Percentiles rank a stretch among this genome's conserved stretches.
phyloP scores from a whole-genome alignment of 2,888 invertebrate genomes.

The Pseudococcus jackbeardsleyi region DNA sequence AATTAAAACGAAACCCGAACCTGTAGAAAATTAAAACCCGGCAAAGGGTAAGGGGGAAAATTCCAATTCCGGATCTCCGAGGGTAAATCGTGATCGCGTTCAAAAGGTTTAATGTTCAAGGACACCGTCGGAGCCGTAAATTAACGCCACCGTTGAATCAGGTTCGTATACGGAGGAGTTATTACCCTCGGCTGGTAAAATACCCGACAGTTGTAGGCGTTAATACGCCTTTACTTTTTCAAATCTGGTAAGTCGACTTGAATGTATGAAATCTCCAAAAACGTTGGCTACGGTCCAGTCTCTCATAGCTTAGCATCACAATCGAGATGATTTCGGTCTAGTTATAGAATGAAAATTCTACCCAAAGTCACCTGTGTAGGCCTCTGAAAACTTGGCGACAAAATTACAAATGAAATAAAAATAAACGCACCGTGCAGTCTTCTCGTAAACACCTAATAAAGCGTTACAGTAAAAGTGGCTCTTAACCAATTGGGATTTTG shows the following conservation, averaged over 20 bases:
- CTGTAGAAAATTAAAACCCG: not conserved
- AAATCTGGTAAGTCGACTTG: not conserved
- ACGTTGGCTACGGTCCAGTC: too few species aligned
- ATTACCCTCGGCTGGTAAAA: not conserved
- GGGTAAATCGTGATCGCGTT: slow-evolving; percentile 17
- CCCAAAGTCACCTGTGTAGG: too few species aligned
- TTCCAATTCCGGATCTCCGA: not conserved
- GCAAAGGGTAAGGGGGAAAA: not conserved
- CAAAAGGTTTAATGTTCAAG: slow-evolving; percentile 23
- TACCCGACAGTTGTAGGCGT: not conserved
- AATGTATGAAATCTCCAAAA: not conserved
- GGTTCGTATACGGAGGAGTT: not conserved
- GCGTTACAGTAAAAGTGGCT: slow-evolving; percentile 1
- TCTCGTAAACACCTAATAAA: not conserved
- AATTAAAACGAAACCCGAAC: not conserved
- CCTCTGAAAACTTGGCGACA: too few species aligned
- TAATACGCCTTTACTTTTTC: not conserved
- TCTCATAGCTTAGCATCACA: too few species aligned
- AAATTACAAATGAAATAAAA: too few species aligned
- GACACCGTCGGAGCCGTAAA: not conserved
- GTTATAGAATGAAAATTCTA: too few species aligned
- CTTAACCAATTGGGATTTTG: not conserved
- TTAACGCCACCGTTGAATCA: not conserved
- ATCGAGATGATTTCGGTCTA: too few species aligned
- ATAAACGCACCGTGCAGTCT: not conserved